phyloP scores from a whole-genome alignment of 1,140 invertebrate genomes.

The Drosophila mauritiana region DNA sequence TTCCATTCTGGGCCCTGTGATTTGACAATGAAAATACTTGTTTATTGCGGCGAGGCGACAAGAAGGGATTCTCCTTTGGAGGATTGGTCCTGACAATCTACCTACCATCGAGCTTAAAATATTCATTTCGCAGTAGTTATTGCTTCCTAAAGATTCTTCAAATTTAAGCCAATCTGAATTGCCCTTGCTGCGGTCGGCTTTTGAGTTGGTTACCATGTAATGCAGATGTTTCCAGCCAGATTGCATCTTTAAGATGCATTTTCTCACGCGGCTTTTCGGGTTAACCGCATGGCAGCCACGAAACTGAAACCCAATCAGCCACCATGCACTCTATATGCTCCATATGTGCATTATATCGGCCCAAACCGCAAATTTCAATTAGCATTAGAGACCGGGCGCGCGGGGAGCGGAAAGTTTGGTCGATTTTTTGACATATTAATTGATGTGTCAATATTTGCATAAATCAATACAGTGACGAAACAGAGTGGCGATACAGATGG shows the following conservation, averaged over 20 bases:
- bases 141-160: neutral
- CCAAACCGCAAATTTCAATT: constrained; percentile 72
- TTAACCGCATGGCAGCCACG: constrained; percentile 34
- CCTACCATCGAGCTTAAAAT: neutral
- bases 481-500: constrained; percentile 9
- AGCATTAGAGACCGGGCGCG: constrained; percentile 41
- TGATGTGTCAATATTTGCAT: constrained; percentile 66
- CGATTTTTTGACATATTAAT: constrained; percentile 68
- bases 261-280: constrained; percentile 45
- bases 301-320: constrained; percentile 42
- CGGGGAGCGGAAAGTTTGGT: constrained; percentile 10
- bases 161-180: neutral
- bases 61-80: neutral
- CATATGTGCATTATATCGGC: constrained; percentile 1
- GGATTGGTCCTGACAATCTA: neutral
- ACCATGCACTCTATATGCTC: constrained; percentile 16
- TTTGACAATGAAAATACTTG: constrained; percentile 68
- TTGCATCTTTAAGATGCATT: constrained; percentile 29
- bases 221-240: neutral
- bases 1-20: constrained; percentile 38
- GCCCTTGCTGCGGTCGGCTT: neutral
- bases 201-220: no score
- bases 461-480: constrained; percentile 54
- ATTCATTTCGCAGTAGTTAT: constrained; percentile 4
- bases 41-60: constrained; percentile 49